Conservation (phyloP, 2,888 invertebrate genomes). For the Cephus pygmeus region DNA sequence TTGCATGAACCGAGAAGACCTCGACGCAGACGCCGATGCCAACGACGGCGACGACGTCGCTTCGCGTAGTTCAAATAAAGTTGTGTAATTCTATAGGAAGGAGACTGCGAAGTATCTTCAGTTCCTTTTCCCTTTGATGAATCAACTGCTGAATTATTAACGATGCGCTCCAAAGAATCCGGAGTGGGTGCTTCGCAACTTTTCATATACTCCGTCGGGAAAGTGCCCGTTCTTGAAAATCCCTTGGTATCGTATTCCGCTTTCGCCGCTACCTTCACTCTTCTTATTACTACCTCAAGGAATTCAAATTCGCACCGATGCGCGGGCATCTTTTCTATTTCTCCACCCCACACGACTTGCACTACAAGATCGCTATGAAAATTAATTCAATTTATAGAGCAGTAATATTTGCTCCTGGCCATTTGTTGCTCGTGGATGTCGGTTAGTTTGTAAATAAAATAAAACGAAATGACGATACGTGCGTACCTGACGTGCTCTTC, state of each 20-base stretch:
- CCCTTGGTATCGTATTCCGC: not conserved
- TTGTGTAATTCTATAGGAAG: not conserved
- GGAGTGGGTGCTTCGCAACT: slow-evolving; percentile 12
- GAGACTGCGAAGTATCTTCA: not conserved
- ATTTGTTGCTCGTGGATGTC: not conserved
- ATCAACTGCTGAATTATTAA: slow-evolving; percentile 39
- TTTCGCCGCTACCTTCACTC: not conserved
- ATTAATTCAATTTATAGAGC: not conserved
- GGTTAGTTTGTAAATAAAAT: not conserved
- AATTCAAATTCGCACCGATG: not conserved
- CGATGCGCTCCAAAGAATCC: slow-evolving; percentile 9
- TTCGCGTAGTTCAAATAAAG: not conserved
- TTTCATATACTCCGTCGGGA: slow-evolving; percentile 16
- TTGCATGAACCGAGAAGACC: not conserved
- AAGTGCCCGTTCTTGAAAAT: not conserved
- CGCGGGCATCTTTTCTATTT: not conserved
- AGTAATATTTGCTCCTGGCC: not conserved
- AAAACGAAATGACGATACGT: not conserved
- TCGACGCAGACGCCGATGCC: not conserved
- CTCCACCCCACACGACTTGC: not conserved
- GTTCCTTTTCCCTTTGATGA: slow-evolving; percentile 29
- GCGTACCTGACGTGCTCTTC: not conserved
- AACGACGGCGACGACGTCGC: not conserved
- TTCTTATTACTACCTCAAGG: not conserved
- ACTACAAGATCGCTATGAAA: not conserved